Evolutionary conservation across 2,888 invertebrate genomes (phyloP).

Genomic region (Merodon equestris): DNA sequence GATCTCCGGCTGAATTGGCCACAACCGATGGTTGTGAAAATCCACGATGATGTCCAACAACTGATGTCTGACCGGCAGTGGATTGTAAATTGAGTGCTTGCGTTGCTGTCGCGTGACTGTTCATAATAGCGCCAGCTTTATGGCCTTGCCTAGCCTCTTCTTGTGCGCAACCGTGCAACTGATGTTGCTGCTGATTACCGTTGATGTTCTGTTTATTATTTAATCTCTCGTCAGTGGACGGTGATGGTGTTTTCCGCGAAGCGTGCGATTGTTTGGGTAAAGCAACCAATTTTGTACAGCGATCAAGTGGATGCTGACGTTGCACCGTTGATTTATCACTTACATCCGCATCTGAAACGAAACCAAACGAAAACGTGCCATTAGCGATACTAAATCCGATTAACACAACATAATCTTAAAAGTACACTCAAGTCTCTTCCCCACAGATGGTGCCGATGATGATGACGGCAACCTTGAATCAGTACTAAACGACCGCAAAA

Average conservation of each 20-base stretch:
- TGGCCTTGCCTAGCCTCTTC: slow-evolving; percentile 50
- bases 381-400: neutral
- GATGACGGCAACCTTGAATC: too few species aligned
- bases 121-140: slow-evolving; percentile 75
- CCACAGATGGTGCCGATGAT: too few species aligned
- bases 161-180: slow-evolving; percentile 29
- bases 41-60: slow-evolving; percentile 79
- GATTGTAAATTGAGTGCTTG: slow-evolving; percentile 74
- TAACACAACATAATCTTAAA: too few species aligned
- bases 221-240: neutral
- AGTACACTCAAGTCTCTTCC: too few species aligned
- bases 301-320: slow-evolving; percentile 51
- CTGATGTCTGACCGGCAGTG: slow-evolving; percentile 78
- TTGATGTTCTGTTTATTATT: slow-evolving; percentile 1
- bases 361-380: neutral
- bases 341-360: slow-evolving; percentile 55
- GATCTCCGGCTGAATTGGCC: slow-evolving; percentile 77
- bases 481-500: too few species aligned
- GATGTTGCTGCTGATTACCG: slow-evolving; percentile 8
- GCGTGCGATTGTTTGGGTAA: slow-evolving; percentile 11
- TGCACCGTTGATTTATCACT: slow-evolving; percentile 53
- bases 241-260: slow-evolving; percentile 11
- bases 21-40: slow-evolving; percentile 78
- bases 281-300: slow-evolving; percentile 63
- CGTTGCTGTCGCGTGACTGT: slow-evolving; percentile 79